A percentile compares a stretch with the other conserved stretches of the same genome.
These are phyloP conservation scores for Halichoeres trimaculatus DNA, from an alignment of 2,113 vertebrate species.

Conservation along the genomic window DNA sequence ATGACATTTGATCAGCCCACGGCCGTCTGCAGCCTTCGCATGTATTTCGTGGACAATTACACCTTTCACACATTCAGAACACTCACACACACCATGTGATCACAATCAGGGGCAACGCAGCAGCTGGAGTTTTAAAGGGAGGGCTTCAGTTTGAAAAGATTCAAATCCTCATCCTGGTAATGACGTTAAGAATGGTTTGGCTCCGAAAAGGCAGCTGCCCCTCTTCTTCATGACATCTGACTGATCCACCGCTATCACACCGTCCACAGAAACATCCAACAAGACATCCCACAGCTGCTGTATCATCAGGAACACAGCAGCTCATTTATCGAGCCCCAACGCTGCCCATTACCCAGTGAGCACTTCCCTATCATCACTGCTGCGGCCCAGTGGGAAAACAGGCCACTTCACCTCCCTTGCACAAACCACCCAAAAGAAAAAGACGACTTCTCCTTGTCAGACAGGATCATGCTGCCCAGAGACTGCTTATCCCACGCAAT, in stretches of 20 bases:
- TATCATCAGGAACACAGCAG: slow-evolving; percentile 31
- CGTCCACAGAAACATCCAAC: no score
- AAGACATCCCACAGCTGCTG: slow-evolving; percentile 39
- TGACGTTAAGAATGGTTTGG: slow-evolving; percentile 41
- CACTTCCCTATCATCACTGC: slow-evolving; percentile 38
- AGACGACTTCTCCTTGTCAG: slow-evolving; percentile 26
- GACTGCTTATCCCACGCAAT: slow-evolving; percentile 38
- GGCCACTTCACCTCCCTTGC: slow-evolving; percentile 18
- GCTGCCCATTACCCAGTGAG: slow-evolving; percentile 32
- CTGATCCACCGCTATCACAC: no score
- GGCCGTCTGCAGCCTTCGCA: slow-evolving; percentile 54
- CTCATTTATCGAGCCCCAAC: slow-evolving; percentile 37
- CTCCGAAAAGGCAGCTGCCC: slow-evolving; percentile 51
- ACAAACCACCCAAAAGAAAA: slow-evolving; percentile 17
- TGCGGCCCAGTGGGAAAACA: slow-evolving; percentile 5
- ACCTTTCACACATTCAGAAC: slow-evolving; percentile 20
- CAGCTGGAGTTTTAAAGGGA: slow-evolving; percentile 68
- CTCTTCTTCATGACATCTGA: slow-evolving; percentile 36
- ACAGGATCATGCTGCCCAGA: slow-evolving; percentile 28
- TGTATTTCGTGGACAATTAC: slow-evolving; percentile 55
- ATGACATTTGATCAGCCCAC: slow-evolving; percentile 48
- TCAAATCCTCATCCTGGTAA: slow-evolving; percentile 21
- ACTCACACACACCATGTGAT: slow-evolving; percentile 19
- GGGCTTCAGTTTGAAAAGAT: slow-evolving; percentile 35
- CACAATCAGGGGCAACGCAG: slow-evolving; percentile 53